Percentiles rank a stretch among this genome's conserved stretches.
These are phyloP conservation scores for Venturia canescens DNA, from an alignment of 1,140 invertebrate species.

Conservation along the genomic window DNA sequence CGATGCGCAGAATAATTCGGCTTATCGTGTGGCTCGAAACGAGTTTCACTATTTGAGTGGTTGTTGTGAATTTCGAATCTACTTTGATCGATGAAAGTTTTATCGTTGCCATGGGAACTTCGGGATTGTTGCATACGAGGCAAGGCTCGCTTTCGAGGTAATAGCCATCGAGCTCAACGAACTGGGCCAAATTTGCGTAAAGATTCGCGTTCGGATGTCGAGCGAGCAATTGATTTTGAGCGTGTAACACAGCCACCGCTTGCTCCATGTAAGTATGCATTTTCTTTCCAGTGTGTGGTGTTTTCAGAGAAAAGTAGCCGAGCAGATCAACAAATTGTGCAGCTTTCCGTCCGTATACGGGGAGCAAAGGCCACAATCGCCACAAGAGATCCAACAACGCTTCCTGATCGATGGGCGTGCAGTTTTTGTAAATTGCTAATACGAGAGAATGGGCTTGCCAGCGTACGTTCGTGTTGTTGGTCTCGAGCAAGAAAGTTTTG, in stretches of 20 bases:
- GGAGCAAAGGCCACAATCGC: slow-evolving; percentile 93
- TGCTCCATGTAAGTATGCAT: slow-evolving; percentile 89
- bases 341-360: slow-evolving; percentile 94
- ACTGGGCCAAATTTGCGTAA: slow-evolving; percentile 93
- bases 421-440: slow-evolving; percentile 92
- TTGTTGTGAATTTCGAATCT: slow-evolving; percentile 98
- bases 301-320: slow-evolving; percentile 94
- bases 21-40: slow-evolving; percentile 96
- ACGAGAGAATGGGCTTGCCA: slow-evolving; percentile 96
- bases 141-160: slow-evolving; percentile 98
- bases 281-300: slow-evolving; percentile 79
- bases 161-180: slow-evolving; percentile 96
- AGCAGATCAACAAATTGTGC: slow-evolving; percentile 97
- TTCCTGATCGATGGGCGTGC: slow-evolving; percentile 86
- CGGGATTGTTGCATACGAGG: slow-evolving; percentile 97
- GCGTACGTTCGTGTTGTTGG: slow-evolving; percentile 93
- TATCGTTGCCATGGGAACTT: slow-evolving; percentile 93
- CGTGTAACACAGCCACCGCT: slow-evolving; percentile 89
- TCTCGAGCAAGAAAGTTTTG: slow-evolving; percentile 93
- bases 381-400: slow-evolving; percentile 90
- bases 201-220: slow-evolving; percentile 96
- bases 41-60: slow-evolving; percentile 97
- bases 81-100: slow-evolving; percentile 96
- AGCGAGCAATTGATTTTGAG: slow-evolving; percentile 91
- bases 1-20: slow-evolving; percentile 94